A percentile compares a stretch with the other conserved stretches of the same genome.
Evolutionary conservation across 2,888 invertebrate genomes (phyloP).

Genomic region (Watsonalla binaria): DNA sequence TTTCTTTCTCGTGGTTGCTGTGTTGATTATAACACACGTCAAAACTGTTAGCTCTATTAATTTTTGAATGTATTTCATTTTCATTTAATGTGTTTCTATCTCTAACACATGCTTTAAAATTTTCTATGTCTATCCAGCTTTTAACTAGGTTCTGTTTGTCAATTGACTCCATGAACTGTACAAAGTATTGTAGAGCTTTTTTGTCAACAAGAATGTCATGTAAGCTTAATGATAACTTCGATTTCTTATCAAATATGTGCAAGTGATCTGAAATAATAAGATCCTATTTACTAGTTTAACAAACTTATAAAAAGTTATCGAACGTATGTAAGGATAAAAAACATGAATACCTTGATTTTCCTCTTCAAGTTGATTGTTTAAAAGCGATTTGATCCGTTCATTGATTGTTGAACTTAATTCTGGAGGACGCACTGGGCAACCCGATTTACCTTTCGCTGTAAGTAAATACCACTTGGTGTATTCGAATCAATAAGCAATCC

Average conservation of each 20-base stretch:
- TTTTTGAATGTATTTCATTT: conserved; percentile 37
- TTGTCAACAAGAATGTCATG: conserved; percentile 87
- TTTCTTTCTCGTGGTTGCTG: conserved; percentile 22
- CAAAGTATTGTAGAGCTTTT: conserved; percentile 88
- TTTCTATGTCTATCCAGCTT: conserved; percentile 88
- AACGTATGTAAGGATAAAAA: conserved; percentile 2
- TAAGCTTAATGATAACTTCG: conserved; percentile 86
- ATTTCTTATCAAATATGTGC: conserved; percentile 69
- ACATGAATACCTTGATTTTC: conserved; percentile 52
- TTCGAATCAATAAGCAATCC: not conserved
- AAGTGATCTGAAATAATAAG: conserved; percentile 44
- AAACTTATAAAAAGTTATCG: not conserved
- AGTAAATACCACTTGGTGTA: conserved; percentile 8
- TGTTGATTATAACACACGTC: conserved; percentile 46
- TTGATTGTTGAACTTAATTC: conserved; percentile 37
- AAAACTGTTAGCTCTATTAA: conserved; percentile 58
- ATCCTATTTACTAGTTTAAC: not conserved
- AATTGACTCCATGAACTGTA: conserved; percentile 90
- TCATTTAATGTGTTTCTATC: conserved; percentile 26
- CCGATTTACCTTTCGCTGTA: conserved; percentile 73
- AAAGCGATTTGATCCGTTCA: conserved; percentile 33
- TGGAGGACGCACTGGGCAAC: conserved; percentile 72
- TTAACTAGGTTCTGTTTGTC: conserved; percentile 82
- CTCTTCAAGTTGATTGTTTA: conserved; percentile 43
- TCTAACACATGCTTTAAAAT: conserved; percentile 67